A percentile compares a stretch with the other conserved stretches of the same genome.
These are phyloP conservation scores for Hemicrepidius hirtus DNA, from an alignment of 2,888 invertebrate species.

Conservation along the genomic window DNA sequence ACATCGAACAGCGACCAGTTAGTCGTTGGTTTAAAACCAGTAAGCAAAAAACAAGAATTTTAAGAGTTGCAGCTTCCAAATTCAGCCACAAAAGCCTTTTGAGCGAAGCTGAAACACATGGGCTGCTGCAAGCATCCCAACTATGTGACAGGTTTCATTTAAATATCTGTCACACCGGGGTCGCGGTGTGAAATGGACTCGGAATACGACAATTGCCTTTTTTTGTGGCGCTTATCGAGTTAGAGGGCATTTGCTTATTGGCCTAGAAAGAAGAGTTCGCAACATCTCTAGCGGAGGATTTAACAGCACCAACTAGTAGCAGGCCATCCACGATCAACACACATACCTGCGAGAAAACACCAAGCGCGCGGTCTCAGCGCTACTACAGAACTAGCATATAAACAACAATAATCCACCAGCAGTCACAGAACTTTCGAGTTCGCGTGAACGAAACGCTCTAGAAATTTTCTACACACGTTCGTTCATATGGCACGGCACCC, in stretches of 20 bases:
- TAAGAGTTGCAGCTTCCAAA: conserved; percentile 60
- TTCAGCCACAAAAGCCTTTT: conserved; percentile 58
- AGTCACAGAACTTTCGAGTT: conserved; percentile 24
- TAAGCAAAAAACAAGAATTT: conserved; percentile 62
- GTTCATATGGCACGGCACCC: conserved; percentile 31
- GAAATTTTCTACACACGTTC: conserved; percentile 18
- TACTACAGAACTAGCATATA: conserved; percentile 61
- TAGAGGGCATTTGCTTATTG: conserved; percentile 48
- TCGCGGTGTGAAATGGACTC: conserved; percentile 50
- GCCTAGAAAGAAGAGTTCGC: conserved; percentile 36
- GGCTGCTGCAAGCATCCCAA: conserved; percentile 61
- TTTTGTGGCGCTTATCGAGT: conserved; percentile 47
- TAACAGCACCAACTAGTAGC: conserved; percentile 49
- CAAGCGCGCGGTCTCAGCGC: conserved; percentile 56
- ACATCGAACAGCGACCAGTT: conserved; percentile 53
- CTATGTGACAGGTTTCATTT: conserved; percentile 66
- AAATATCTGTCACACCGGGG: conserved; percentile 60
- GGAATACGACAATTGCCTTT: conserved; percentile 41
- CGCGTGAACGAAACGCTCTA: conserved; percentile 21
- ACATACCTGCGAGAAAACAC: conserved; percentile 64
- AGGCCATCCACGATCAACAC: conserved; percentile 51
- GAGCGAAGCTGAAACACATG: conserved; percentile 60
- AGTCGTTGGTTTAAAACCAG: conserved; percentile 51
- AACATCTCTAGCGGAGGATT: conserved; percentile 30
- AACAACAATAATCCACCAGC: conserved; percentile 51